Base-by-base conservation (phyloP, 1,140 invertebrate genomes). In the Lepidurus packardi region DNA sequence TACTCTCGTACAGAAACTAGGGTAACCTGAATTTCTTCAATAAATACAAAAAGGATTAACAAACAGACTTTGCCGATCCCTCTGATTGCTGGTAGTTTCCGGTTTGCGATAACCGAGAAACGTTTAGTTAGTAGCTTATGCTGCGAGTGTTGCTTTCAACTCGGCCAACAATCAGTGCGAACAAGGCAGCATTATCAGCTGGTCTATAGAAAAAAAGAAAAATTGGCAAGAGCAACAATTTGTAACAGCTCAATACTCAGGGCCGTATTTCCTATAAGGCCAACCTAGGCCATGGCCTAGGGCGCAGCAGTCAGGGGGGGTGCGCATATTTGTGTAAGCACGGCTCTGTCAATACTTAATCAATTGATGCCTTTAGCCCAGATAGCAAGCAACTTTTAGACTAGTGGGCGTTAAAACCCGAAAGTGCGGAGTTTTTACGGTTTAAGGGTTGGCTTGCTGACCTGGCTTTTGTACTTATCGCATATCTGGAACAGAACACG, bases 111-210 rank as follows among this genome's bases (percentile, higher is more conserved):
- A 21, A 65, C 21, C 16, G 34, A 65, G 9, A 24, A 77, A 41
- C 25, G 44, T 45, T 53, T 65, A 34, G 65, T 45, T 65, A 24
- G 13, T 77, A 8, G 13, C 44, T 10, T 77, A 45, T 41, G 42
- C 24, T 11, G 42, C 25, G 65, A 7, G 41, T 25, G n/a, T 77
- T n/a, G 76, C 44, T 7, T 77, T 65, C 25, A 65, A 77, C 65
- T 45, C 42, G 9, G 3, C 7, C 6, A 53, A 43, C 13, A 53
- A 53, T 4, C 13, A 45, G 6, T 77, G 76, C 44, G 65, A 34
- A 24, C 9, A 47, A 65, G 9, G n/a, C 8, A 11, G 42, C n/a
- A 4, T 77, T 25, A 10, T 16, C 21, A 47, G 21, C 41, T n/a
- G 44, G 34, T 53, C 74, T 41, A 13, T 75, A 43, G 34, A 43